These are phyloP conservation scores for Agapostemon virescens DNA, from an alignment of 2,888 invertebrate species.

Conservation along the genomic window DNA sequence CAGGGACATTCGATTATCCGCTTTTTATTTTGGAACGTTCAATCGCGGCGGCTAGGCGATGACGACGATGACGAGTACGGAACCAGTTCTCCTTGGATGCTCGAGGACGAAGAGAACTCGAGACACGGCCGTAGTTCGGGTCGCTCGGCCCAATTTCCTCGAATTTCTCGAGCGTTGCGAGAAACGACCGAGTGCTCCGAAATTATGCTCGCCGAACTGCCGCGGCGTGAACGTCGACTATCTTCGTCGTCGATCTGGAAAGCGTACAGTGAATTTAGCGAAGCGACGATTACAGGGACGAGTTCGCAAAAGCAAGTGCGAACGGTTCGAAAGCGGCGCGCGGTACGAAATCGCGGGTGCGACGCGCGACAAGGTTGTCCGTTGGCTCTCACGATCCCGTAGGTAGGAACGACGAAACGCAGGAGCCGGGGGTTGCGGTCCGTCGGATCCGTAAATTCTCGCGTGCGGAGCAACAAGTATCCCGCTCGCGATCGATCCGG, in stretches of 20 bases:
- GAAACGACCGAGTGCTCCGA: slow-evolving; percentile 64
- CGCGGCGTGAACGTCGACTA: slow-evolving; percentile 56
- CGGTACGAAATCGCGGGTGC: background rate
- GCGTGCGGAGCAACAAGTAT: slow-evolving; percentile 43
- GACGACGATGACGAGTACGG: slow-evolving; percentile 55
- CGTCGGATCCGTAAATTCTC: slow-evolving; percentile 37
- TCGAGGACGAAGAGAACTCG: slow-evolving; percentile 27
- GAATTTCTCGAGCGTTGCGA: slow-evolving; percentile 61
- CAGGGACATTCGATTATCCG: slow-evolving; percentile 32
- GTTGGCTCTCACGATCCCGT: background rate
- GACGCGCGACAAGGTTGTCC: background rate
- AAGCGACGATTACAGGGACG: background rate
- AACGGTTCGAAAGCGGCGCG: background rate
- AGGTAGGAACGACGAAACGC: background rate
- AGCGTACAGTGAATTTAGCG: slow-evolving; percentile 23
- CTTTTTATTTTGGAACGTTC: slow-evolving; percentile 42
- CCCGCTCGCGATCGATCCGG: slow-evolving; percentile 31
- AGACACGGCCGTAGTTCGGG: slow-evolving; percentile 39
- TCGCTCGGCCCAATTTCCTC: slow-evolving; percentile 64
- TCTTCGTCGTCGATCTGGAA: slow-evolving; percentile 48
- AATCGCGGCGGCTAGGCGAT: slow-evolving; percentile 28
- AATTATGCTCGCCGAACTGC: slow-evolving; percentile 59
- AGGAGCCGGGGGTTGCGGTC: background rate
- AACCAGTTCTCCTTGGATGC: slow-evolving; percentile 65
- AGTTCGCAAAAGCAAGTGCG: background rate